A percentile compares a stretch with the other conserved stretches of the same genome.
Conservation (phyloP, 2,888 invertebrate species). For the Stenodera caucasica region DNA sequence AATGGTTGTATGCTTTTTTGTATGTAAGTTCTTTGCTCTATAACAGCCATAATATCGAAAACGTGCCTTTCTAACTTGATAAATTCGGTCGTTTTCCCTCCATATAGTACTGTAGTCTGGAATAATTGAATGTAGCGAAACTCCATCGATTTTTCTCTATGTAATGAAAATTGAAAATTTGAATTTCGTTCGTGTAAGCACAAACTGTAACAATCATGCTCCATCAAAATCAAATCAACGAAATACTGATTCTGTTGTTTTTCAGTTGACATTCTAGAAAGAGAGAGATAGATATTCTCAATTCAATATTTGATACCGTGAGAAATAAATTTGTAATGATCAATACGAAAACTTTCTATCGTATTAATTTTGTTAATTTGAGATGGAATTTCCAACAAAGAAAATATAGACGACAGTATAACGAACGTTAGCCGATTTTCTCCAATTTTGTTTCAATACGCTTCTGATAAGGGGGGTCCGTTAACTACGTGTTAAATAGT, state of each 20-base stretch:
- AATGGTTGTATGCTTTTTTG: too few relatives aligned
- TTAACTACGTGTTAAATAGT: not conserved
- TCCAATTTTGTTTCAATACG: not conserved
- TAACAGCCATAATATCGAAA: not conserved
- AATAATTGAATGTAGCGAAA: not conserved
- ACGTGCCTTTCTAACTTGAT: not conserved
- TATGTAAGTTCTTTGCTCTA: not conserved
- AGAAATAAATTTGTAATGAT: too few relatives aligned
- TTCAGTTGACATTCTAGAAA: too few relatives aligned
- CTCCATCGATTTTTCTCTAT: too few relatives aligned
- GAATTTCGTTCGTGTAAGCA: too few relatives aligned
- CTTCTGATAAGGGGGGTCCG: not conserved
- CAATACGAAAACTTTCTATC: not conserved
- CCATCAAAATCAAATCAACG: too few relatives aligned
- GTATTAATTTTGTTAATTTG: not conserved
- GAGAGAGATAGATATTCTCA: too few relatives aligned
- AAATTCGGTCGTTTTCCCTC: not conserved
- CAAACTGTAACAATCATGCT: too few relatives aligned
- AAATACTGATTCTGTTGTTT: too few relatives aligned
- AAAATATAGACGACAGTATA: not conserved
- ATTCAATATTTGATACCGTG: too few relatives aligned
- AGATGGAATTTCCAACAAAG: not conserved
- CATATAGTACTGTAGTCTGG: too few relatives aligned
- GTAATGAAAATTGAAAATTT: too few relatives aligned
- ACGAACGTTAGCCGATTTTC: not conserved